phyloP scores from a whole-genome alignment of 1,140 invertebrate genomes.

The Littorina saxatilis region DNA sequence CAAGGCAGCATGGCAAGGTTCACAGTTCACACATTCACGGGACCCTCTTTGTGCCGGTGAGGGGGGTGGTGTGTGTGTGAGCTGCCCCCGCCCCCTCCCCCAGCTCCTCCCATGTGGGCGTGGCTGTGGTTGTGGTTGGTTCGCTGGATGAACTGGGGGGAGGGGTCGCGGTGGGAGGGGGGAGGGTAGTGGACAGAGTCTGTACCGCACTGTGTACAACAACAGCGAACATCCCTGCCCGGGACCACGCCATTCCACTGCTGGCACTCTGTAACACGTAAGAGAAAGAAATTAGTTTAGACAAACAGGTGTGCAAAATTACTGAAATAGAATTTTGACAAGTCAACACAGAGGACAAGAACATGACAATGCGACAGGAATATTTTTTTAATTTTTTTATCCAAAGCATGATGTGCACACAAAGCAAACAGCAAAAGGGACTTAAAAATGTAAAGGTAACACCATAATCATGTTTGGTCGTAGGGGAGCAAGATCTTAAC shows the following conservation, averaged over 20 bases:
- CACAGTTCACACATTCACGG: slow-evolving; percentile 8
- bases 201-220: slow-evolving; percentile 9
- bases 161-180: neutral
- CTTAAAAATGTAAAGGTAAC: no score
- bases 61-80: slow-evolving; percentile 4
- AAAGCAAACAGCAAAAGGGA: no score
- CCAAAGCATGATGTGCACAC: no score
- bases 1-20: neutral
- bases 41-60: slow-evolving; percentile 12
- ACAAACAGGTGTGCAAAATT: no score
- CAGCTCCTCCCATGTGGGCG: no score
- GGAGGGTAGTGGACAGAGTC: neutral
- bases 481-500: no score
- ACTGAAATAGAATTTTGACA: no score
- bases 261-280: slow-evolving; percentile 25
- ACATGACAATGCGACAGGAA: no score
- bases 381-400: no score
- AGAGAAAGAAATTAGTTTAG: neutral
- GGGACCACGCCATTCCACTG: neutral
- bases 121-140: slow-evolving; percentile 19
- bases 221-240: neutral
- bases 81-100: neutral
- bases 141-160: neutral
- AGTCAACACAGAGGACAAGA: no score
- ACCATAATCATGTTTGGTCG: no score